Percentiles rank a stretch among this genome's conserved stretches.
These are phyloP conservation scores for Amblyjoppa fuscipennis DNA, from an alignment of 2,888 invertebrate species.

Conservation along the genomic window DNA sequence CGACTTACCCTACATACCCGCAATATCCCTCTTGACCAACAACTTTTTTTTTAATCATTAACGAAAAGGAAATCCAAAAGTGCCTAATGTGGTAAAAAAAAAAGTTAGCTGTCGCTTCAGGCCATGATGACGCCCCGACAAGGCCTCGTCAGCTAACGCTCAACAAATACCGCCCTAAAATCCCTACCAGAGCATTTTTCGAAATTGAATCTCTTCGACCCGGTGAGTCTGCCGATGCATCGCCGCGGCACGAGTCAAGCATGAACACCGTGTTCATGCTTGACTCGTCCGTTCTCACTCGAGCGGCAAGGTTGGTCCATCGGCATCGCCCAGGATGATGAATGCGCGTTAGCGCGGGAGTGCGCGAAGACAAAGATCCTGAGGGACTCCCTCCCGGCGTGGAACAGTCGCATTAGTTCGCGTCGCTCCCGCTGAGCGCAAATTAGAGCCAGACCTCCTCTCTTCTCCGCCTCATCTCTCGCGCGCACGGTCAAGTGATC, in stretches of 20 bases:
- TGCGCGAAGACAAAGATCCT: slow-evolving; percentile 81
- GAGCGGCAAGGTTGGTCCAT: slow-evolving; percentile 39
- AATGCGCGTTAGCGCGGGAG: slow-evolving; percentile 83
- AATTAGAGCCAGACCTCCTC: slow-evolving; percentile 80
- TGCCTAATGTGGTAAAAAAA: background rate
- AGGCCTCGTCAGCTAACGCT: background rate
- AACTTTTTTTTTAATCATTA: too few relatives aligned
- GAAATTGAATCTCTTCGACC: background rate
- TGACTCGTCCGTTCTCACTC: background rate
- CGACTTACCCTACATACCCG: too few relatives aligned
- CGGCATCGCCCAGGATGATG: slow-evolving; percentile 76
- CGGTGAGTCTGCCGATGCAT: too few relatives aligned
- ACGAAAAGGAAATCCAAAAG: background rate
- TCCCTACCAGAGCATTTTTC: background rate
- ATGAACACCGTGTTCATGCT: background rate
- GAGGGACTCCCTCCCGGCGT: slow-evolving; percentile 79
- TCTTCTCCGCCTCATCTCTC: slow-evolving; percentile 35
- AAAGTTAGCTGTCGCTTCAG: background rate
- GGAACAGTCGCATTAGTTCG: slow-evolving; percentile 82
- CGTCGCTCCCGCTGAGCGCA: slow-evolving; percentile 84
- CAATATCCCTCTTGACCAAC: too few relatives aligned
- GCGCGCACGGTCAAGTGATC: slow-evolving; percentile 39
- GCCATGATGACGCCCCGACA: too few relatives aligned
- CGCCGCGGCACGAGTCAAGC: background rate
- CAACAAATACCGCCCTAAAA: background rate